phyloP scores from a whole-genome alignment of 2,888 invertebrate genomes.

The Perithous albicinctus region DNA sequence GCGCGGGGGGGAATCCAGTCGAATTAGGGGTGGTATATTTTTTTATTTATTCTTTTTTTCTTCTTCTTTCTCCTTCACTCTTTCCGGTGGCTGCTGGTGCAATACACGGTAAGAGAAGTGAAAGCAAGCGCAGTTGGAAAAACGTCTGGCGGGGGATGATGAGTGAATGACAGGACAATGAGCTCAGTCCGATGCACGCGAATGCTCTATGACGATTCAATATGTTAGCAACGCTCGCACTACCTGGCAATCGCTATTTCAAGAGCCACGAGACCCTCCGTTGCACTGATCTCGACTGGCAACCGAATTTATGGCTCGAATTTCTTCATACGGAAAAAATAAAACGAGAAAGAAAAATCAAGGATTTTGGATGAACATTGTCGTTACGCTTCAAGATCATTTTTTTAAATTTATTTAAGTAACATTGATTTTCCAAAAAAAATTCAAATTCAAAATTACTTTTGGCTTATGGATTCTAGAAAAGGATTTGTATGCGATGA shows the following conservation, averaged over 20 bases:
- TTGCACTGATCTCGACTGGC: slow-evolving; percentile 75
- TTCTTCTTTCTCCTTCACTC: slow-evolving; percentile 30
- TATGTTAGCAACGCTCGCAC: slow-evolving; percentile 75
- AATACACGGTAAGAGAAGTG: slow-evolving; percentile 42
- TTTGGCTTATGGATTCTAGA: too few relatives aligned
- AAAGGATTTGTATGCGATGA: too few relatives aligned
- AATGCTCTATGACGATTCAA: slow-evolving; percentile 84
- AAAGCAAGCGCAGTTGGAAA: slow-evolving; percentile 27
- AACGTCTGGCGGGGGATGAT: slow-evolving; percentile 81
- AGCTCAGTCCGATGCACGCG: slow-evolving; percentile 82
- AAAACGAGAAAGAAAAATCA: slow-evolving; percentile 1
- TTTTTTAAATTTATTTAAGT: too few relatives aligned
- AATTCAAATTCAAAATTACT: too few relatives aligned
- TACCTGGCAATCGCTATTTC: slow-evolving; percentile 45
- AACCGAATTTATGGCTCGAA: slow-evolving; percentile 71
- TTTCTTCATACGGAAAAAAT: slow-evolving; percentile 73
- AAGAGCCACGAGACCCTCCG: slow-evolving; percentile 68
- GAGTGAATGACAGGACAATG: slow-evolving; percentile 85
- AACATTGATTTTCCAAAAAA: too few relatives aligned
- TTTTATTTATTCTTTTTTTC: slow-evolving; percentile 56
- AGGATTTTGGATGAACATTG: background rate
- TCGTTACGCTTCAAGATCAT: too few relatives aligned
- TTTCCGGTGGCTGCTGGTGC: slow-evolving; percentile 48
- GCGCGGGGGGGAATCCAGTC: slow-evolving; percentile 64
- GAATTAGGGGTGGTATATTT: slow-evolving; percentile 83